phyloP scores from a whole-genome alignment of 2,113 vertebrate species.

The Chaetorhynchus papuensis region DNA sequence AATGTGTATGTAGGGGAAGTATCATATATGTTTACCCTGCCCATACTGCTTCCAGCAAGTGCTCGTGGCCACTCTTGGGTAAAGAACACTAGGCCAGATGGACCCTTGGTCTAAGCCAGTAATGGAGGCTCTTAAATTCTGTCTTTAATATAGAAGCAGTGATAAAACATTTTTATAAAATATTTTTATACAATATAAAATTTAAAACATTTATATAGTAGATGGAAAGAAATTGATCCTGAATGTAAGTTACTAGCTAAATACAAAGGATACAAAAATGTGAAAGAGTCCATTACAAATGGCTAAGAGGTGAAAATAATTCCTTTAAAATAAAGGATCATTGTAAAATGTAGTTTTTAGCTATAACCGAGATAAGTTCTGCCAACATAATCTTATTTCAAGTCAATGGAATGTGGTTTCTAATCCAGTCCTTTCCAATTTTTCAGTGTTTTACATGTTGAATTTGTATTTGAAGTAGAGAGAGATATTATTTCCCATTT shows the following conservation, averaged over 20 bases:
- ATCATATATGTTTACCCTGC: neutral
- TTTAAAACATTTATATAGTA: neutral
- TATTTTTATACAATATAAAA: neutral
- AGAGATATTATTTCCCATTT: neutral
- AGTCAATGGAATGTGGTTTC: neutral
- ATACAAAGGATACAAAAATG: neutral
- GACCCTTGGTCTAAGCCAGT: neutral
- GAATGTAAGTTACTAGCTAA: neutral
- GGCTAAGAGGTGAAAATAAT: neutral
- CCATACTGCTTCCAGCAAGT: neutral
- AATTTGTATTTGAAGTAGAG: neutral
- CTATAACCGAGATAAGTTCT: neutral
- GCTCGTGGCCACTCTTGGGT: neutral
- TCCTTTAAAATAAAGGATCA: neutral
- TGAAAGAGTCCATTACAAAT: neutral
- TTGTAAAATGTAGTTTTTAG: neutral
- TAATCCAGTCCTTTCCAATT: neutral
- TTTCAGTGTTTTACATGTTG: neutral
- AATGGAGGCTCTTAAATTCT: neutral
- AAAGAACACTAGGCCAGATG: neutral
- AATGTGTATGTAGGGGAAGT: neutral
- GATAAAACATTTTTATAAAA: neutral
- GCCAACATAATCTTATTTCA: conserved; percentile 16
- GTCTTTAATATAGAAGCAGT: neutral
- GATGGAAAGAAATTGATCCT: neutral